These are phyloP conservation scores for silkworm (Bombyx mori) DNA, from an alignment of 1,140 invertebrate species.

Conservation along the genomic window DNA sequence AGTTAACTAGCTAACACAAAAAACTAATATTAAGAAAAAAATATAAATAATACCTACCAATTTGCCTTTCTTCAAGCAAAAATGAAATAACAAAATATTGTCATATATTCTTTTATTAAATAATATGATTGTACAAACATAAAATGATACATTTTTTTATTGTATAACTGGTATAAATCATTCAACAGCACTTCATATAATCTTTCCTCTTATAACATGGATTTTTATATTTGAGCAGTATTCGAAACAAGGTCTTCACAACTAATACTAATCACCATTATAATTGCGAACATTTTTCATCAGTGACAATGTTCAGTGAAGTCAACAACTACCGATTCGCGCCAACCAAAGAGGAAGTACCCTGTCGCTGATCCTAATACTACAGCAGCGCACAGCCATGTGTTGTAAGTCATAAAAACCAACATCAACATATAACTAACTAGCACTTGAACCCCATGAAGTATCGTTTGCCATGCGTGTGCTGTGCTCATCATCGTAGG, in stretches of 20 bases:
- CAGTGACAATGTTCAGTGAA: constrained; percentile 96
- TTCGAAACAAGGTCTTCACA: constrained; percentile 27
- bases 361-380: constrained; percentile 91
- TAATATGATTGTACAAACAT: constrained; percentile 23
- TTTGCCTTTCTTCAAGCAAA: too few relatives aligned
- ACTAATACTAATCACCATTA: constrained; percentile 40
- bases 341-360: constrained; percentile 97
- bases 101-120: too few relatives aligned
- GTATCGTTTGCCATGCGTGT: constrained; percentile 88
- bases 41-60: too few relatives aligned
- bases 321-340: constrained; percentile 91
- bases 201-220: constrained; percentile 51
- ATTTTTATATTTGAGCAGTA: constrained; percentile 29
- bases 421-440: constrained; percentile 96
- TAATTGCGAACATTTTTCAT: constrained; percentile 49
- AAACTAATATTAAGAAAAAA: too few relatives aligned
- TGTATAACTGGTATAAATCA: constrained; percentile 57
- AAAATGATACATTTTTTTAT: constrained; percentile 45
- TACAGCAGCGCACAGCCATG: constrained; percentile 92
- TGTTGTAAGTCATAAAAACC: constrained; percentile 99
- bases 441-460: constrained; percentile 87
- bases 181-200: constrained; percentile 43
- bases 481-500: constrained; percentile 84
- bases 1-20: too few relatives aligned
- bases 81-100: too few relatives aligned